Percentiles rank a stretch among this genome's conserved stretches.
Conservation (phyloP, 53 echinoderm and acorn worm species). For the Pentamera pediparva region DNA sequence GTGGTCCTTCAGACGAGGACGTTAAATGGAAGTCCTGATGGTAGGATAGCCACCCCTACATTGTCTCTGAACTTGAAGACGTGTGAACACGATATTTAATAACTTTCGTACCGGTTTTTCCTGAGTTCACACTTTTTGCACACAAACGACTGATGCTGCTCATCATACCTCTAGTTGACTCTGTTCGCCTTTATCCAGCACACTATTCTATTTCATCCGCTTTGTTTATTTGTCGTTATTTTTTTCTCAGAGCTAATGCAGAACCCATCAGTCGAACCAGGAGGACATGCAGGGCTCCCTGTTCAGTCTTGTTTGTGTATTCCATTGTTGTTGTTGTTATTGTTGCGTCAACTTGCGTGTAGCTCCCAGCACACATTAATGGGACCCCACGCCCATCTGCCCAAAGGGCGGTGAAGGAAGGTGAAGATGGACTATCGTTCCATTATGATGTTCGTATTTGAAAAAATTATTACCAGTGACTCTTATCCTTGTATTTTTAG, state of each 20-base stretch:
- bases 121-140: not conserved
- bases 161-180: not conserved
- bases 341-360: not conserved
- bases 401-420: not conserved
- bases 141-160: not conserved
- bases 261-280: not conserved
- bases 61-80: too few species aligned
- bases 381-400: not conserved
- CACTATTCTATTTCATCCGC: not conserved
- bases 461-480: too few species aligned
- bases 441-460: too few species aligned
- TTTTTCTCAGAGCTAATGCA: not conserved
- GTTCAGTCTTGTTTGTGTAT: not conserved
- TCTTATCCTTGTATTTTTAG: too few species aligned
- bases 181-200: not conserved
- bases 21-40: too few species aligned
- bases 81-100: too few species aligned
- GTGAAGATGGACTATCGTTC: too few species aligned
- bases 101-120: not conserved
- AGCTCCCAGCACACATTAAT: not conserved
- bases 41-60: too few species aligned
- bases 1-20: too few species aligned
- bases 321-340: not conserved
- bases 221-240: not conserved
- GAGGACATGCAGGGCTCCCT: not conserved